A percentile compares a stretch with the other conserved stretches of the same genome.
These are phyloP conservation scores for Gila robusta DNA, from an alignment of 2,797 vertebrate genomes.

Conservation along the genomic window DNA sequence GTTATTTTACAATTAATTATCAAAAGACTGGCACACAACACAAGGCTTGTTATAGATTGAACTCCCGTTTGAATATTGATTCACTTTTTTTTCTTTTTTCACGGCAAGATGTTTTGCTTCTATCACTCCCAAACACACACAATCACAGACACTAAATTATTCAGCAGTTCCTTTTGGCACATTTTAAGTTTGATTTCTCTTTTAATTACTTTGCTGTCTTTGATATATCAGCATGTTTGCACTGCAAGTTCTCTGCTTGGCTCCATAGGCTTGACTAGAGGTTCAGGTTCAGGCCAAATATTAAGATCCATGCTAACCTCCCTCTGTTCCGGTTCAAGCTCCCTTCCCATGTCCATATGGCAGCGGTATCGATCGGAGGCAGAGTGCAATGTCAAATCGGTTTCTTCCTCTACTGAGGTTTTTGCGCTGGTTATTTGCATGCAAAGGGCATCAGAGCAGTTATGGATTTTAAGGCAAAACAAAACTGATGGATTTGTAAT, in stretches of 20 bases:
- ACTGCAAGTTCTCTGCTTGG: neutral
- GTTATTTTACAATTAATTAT: slow-evolving; percentile 48
- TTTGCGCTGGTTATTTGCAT: slow-evolving; percentile 23
- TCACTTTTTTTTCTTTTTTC: slow-evolving; percentile 6
- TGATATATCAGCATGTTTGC: slow-evolving; percentile 9
- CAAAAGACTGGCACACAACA: slow-evolving; percentile 21
- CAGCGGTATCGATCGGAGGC: slow-evolving; percentile 22
- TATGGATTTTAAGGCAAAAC: slow-evolving; percentile 28
- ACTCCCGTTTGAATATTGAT: slow-evolving; percentile 31
- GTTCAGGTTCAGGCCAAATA: slow-evolving; percentile 47
- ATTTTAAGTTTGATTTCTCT: slow-evolving; percentile 25
- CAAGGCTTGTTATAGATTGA: slow-evolving; percentile 35
- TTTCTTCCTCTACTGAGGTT: slow-evolving; percentile 11
- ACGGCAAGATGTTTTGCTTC: slow-evolving; percentile 17
- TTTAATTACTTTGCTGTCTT: slow-evolving; percentile 42
- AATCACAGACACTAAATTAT: slow-evolving; percentile 7
- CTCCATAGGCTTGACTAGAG: neutral
- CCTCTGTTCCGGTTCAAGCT: slow-evolving; percentile 28
- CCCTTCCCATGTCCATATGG: slow-evolving; percentile 46
- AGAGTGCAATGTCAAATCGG: slow-evolving; percentile 43
- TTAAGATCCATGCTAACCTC: slow-evolving; percentile 34
- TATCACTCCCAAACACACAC: slow-evolving; percentile 14
- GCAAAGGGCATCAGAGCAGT: slow-evolving; percentile 14
- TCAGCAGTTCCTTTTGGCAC: slow-evolving; percentile 22
- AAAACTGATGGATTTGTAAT: slow-evolving; percentile 29